phyloP scores from a whole-genome alignment of 2,797 vertebrate species.

The Sebastes vulpes region DNA sequence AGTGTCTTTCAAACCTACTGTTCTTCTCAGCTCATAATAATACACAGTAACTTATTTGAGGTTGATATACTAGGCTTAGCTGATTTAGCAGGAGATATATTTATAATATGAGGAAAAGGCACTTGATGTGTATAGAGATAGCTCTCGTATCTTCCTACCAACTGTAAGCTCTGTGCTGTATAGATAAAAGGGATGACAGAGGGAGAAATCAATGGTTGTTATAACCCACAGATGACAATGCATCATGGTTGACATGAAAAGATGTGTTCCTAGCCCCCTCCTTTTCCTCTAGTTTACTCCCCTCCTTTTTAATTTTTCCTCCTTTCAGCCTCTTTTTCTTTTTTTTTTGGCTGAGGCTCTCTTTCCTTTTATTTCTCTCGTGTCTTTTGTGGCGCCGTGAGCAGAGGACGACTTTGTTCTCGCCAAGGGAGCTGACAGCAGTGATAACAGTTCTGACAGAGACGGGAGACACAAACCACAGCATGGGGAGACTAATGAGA shows the following conservation, averaged over 20 bases:
- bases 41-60: slow-evolving; percentile 84
- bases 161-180: slow-evolving; percentile 82
- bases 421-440: slow-evolving; percentile 84
- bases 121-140: slow-evolving; percentile 86
- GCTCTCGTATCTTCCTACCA: slow-evolving; percentile 80
- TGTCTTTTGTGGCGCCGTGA: slow-evolving; percentile 84
- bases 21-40: slow-evolving; percentile 81
- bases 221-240: slow-evolving; percentile 78
- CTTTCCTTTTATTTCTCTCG: slow-evolving; percentile 80
- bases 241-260: slow-evolving; percentile 79
- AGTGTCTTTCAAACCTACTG: slow-evolving; percentile 79
- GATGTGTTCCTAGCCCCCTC: slow-evolving; percentile 67
- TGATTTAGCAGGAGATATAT: slow-evolving; percentile 82
- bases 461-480: slow-evolving; percentile 79
- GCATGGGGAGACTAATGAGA: slow-evolving; percentile 82
- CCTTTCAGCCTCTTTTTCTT: slow-evolving; percentile 58
- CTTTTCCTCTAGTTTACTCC: slow-evolving; percentile 66
- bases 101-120: slow-evolving; percentile 78
- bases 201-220: slow-evolving; percentile 74
- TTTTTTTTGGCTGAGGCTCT: slow-evolving; percentile 62
- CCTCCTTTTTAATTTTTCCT: slow-evolving; percentile 67
- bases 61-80: slow-evolving; percentile 82
- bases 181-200: slow-evolving; percentile 78
- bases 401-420: slow-evolving; percentile 87
- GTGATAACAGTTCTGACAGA: slow-evolving; percentile 88